Conservation (phyloP, 1,140 invertebrate genomes). For the Lineus longissimus region DNA sequence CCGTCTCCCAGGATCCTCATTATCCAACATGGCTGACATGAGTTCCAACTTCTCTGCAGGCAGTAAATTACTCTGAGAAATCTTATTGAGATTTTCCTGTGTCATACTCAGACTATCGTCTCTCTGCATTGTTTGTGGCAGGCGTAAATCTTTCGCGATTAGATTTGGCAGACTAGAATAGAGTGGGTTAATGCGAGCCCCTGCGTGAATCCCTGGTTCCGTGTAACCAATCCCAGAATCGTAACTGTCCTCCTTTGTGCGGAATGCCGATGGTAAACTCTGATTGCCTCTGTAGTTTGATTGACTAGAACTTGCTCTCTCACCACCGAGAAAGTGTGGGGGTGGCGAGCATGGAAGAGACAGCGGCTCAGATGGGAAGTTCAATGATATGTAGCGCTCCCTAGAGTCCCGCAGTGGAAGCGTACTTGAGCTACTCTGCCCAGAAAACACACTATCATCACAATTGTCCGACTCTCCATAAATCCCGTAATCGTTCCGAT, state of each 20-base stretch:
- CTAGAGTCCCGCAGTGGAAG: too few relatives aligned
- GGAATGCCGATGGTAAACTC: too few relatives aligned
- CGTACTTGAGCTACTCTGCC: too few relatives aligned
- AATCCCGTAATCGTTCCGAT: neutral
- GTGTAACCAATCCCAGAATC: too few relatives aligned
- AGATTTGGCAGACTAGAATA: neutral
- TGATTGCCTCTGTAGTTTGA: too few relatives aligned
- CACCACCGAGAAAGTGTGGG: too few relatives aligned
- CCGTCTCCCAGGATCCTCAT: neutral
- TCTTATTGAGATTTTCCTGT: neutral
- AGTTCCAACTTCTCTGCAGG: neutral
- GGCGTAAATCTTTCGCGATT: neutral
- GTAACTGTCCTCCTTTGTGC: too few relatives aligned
- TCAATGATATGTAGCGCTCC: conserved; percentile 6
- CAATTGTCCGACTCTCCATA: neutral
- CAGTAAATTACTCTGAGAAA: neutral
- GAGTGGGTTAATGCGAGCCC: too few relatives aligned
- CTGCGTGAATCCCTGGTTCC: too few relatives aligned
- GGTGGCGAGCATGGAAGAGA: too few relatives aligned
- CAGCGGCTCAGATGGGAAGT: neutral
- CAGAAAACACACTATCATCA: neutral
- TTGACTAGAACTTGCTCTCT: too few relatives aligned
- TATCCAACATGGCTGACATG: neutral
- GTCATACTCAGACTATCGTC: neutral
- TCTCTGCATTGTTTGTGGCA: neutral